Conservation (phyloP, 92 coral and sea anemone species). For the Heliopora coerulea region DNA sequence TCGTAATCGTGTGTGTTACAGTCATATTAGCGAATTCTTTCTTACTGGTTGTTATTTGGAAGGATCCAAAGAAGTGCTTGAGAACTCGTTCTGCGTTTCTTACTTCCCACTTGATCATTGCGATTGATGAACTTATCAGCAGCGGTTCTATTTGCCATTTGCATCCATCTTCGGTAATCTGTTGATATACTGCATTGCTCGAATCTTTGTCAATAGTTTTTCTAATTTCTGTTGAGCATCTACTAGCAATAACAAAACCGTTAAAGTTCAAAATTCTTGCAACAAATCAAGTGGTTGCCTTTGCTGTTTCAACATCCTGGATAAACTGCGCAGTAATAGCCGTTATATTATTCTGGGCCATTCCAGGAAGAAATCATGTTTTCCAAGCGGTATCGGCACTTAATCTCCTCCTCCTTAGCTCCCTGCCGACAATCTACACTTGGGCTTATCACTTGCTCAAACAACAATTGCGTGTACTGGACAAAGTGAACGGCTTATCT, state of each 20-base stretch:
- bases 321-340: neutral
- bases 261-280: constrained; percentile 8
- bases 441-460: neutral
- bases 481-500: neutral
- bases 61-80: constrained; percentile 23
- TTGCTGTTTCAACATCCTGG: constrained; percentile 4
- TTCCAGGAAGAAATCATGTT: neutral
- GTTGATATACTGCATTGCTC: neutral
- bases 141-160: neutral
- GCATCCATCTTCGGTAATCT: too few relatives aligned
- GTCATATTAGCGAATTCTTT: constrained; percentile 14
- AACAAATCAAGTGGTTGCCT: constrained; percentile 7
- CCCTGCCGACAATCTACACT: constrained; percentile 2
- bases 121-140: neutral
- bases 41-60: constrained; percentile 29
- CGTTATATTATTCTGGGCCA: neutral
- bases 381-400: constrained; percentile 18
- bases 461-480: constrained; percentile 2
- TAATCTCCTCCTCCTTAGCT: constrained; percentile 5
- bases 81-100: constrained; percentile 19
- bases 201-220: constrained; percentile 5
- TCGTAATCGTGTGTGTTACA: neutral
- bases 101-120: neutral
- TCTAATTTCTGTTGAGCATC: constrained; percentile 11
- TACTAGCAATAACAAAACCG: constrained; percentile 5